A percentile compares a stretch with the other conserved stretches of the same genome.
Evolutionary conservation across 1,140 invertebrate genomes (phyloP).

Genomic region (Anoplophora glabripennis): DNA sequence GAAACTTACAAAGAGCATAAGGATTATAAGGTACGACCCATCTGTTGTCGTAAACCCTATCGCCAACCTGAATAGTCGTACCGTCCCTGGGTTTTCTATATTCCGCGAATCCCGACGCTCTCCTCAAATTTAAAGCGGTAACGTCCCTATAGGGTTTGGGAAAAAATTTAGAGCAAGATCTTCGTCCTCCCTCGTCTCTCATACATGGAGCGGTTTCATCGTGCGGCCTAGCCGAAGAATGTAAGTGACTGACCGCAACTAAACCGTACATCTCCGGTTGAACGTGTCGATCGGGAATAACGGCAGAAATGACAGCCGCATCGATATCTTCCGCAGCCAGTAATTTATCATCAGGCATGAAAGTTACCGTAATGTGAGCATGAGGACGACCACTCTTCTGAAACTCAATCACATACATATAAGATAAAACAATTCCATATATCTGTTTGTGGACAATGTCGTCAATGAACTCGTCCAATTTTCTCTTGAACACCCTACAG

Average conservation of each 20-base stretch:
- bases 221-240: too few species aligned
- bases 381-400: slow-evolving; percentile 11
- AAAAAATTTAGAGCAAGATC: too few species aligned
- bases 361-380: slow-evolving; percentile 5
- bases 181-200: neutral
- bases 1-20: slow-evolving; percentile 1
- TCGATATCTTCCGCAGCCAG: too few species aligned
- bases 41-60: neutral
- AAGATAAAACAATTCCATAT: neutral
- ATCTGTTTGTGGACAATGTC: slow-evolving; percentile 4
- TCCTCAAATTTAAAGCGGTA: too few species aligned
- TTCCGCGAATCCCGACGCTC: too few species aligned
- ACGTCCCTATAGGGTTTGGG: too few species aligned
- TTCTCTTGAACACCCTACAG: slow-evolving; percentile 12
- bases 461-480: slow-evolving; percentile 13
- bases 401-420: slow-evolving; percentile 5
- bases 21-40: slow-evolving; percentile 18
- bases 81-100: neutral
- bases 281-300: too few species aligned
- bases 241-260: too few species aligned
- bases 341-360: neutral
- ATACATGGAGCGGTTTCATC: too few species aligned
- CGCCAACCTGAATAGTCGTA: neutral
- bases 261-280: too few species aligned
- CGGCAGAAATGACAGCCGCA: too few species aligned